These are phyloP conservation scores for Hyalella azteca DNA, from an alignment of 2,888 invertebrate genomes.

Conservation along the genomic window DNA sequence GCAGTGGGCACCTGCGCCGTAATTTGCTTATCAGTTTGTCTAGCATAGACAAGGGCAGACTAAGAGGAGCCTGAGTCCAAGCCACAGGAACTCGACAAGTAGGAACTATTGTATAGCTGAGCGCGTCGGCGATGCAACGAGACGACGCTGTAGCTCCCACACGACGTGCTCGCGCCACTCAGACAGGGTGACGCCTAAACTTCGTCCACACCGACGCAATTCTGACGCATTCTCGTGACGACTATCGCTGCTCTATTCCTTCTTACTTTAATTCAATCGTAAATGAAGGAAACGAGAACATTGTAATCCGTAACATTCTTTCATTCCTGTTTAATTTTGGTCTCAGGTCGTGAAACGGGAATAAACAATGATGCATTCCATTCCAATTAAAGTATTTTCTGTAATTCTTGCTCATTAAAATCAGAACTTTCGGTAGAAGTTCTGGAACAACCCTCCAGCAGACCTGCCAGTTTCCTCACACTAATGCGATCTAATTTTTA, in stretches of 20 bases:
- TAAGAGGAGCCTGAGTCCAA: not conserved
- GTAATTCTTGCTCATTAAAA: too few species aligned
- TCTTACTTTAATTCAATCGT: too few species aligned
- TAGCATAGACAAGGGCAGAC: not conserved
- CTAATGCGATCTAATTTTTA: too few species aligned
- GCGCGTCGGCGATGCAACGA: not conserved
- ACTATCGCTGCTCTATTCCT: not conserved
- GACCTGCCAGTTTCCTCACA: too few species aligned
- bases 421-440: too few species aligned
- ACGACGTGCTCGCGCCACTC: not conserved
- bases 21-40: not conserved
- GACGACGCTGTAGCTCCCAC: not conserved
- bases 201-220: not conserved
- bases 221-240: not conserved
- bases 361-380: too few species aligned
- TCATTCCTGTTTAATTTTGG: too few species aligned
- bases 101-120: conserved; percentile 3
- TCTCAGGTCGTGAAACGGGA: too few species aligned
- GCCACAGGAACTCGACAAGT: not conserved
- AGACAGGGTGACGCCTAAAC: conserved; percentile 35
- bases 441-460: too few species aligned
- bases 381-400: too few species aligned
- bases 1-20: not conserved
- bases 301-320: too few species aligned
- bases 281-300: too few species aligned